These are phyloP conservation scores for Galerucella pusilla DNA, from an alignment of 2,888 invertebrate genomes.

Conservation along the genomic window DNA sequence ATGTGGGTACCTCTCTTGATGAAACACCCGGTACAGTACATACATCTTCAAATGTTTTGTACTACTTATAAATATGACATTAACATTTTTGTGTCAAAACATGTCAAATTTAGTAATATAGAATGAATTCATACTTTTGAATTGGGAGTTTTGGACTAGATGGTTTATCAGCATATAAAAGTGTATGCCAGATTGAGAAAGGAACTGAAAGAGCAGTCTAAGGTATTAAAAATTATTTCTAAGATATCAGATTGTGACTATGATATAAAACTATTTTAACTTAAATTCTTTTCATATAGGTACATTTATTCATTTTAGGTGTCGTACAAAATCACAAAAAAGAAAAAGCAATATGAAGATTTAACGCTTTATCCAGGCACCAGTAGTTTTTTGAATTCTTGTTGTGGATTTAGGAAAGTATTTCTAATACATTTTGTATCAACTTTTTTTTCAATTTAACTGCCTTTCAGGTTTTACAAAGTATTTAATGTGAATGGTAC, in stretches of 20 bases:
- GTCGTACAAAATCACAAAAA: constrained; percentile 43
- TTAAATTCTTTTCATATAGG: neutral
- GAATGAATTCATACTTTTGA: neutral
- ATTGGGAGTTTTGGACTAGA: constrained; percentile 43
- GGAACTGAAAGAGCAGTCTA: constrained; percentile 39
- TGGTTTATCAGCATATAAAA: constrained; percentile 64
- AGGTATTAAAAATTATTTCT: constrained; percentile 4
- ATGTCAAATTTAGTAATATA: constrained; percentile 4
- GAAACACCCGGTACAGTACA: no score
- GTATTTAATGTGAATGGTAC: constrained; percentile 63
- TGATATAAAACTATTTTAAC: neutral
- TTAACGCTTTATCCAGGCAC: constrained; percentile 32
- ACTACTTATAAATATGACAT: neutral
- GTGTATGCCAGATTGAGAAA: constrained; percentile 64
- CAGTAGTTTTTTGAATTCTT: neutral
- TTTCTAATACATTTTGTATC: neutral
- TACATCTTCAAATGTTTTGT: neutral
- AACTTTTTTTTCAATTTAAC: constrained; percentile 2
- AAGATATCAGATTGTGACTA: neutral
- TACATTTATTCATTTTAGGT: constrained; percentile 43
- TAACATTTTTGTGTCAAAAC: neutral
- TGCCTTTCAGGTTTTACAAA: constrained; percentile 63
- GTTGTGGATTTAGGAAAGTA: constrained; percentile 47
- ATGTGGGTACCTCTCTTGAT: no score
- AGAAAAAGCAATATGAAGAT: constrained; percentile 42